phyloP scores from a whole-genome alignment of 2,113 vertebrate species.

The Rhinolophus ferrumequinum region DNA sequence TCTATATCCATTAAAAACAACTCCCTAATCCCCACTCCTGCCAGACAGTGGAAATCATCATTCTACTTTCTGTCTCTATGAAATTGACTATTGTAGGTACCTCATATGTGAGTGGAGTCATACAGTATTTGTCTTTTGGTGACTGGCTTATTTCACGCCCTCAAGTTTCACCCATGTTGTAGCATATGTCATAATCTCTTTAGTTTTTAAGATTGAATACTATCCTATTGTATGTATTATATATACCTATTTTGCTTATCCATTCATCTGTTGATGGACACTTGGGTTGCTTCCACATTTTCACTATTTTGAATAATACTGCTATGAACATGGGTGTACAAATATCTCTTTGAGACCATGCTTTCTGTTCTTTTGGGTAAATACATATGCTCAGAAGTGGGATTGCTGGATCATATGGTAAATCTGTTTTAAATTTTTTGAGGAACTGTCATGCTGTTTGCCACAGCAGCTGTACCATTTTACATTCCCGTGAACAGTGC shows the following conservation, averaged over 20 bases:
- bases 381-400: background rate
- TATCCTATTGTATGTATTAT: background rate
- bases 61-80: background rate
- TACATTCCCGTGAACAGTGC: background rate
- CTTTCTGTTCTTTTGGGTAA: conserved; percentile 2
- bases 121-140: background rate
- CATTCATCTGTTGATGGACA: background rate
- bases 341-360: background rate
- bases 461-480: background rate
- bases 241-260: background rate
- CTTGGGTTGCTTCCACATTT: background rate
- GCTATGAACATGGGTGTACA: background rate
- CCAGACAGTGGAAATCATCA: background rate
- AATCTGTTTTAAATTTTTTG: background rate
- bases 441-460: background rate
- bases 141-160: background rate
- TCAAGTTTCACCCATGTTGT: background rate
- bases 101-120: background rate
- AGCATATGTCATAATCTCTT: background rate
- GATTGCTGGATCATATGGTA: background rate
- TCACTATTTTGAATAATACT: background rate
- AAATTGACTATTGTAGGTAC: background rate
- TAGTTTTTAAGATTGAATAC: background rate
- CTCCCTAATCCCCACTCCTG: background rate
- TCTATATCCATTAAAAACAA: background rate